phyloP scores from a whole-genome alignment of 2,888 invertebrate genomes.

The Diachrysia chrysitis region DNA sequence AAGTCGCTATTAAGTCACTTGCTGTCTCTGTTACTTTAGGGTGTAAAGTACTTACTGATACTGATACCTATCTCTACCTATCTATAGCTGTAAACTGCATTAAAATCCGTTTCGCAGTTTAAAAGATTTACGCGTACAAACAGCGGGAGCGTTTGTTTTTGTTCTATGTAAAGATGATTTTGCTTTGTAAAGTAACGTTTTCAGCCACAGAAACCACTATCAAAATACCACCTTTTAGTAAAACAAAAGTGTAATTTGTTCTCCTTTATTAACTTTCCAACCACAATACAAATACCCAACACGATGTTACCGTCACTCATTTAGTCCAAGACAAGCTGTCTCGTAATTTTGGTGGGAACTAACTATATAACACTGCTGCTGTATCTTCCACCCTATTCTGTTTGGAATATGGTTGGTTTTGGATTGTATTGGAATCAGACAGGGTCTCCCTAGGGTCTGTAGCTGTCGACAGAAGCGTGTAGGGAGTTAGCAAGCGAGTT shows the following conservation, averaged over 20 bases:
- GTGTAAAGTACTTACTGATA: too few relatives aligned
- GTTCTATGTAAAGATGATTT: too few relatives aligned
- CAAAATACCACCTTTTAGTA: not conserved
- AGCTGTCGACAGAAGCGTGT: constrained; percentile 10
- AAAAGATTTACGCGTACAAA: too few relatives aligned
- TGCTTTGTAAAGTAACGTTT: not conserved
- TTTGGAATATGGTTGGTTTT: not conserved
- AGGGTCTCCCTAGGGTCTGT: constrained; percentile 2
- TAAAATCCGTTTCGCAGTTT: too few relatives aligned
- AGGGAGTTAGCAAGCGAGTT: constrained; percentile 24
- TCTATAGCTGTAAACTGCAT: too few relatives aligned
- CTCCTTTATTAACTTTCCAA: constrained; percentile 1
- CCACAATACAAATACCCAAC: not conserved
- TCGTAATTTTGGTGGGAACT: constrained; percentile 29
- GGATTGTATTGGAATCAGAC: not conserved
- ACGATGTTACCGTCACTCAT: constrained; percentile 12
- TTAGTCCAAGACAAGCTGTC: constrained; percentile 32
- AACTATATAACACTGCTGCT: not conserved
- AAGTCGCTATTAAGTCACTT: too few relatives aligned
- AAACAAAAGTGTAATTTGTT: constrained; percentile 1
- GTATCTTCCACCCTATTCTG: rapidly evolving
- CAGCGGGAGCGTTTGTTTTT: too few relatives aligned
- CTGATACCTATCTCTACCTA: too few relatives aligned
- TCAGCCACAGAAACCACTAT: not conserved
- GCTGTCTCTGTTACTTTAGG: too few relatives aligned